A percentile compares a stretch with the other conserved stretches of the same genome.
Evolutionary conservation across 1,140 invertebrate species (phyloP).

Genomic region (Temnothorax curvispinosus): DNA sequence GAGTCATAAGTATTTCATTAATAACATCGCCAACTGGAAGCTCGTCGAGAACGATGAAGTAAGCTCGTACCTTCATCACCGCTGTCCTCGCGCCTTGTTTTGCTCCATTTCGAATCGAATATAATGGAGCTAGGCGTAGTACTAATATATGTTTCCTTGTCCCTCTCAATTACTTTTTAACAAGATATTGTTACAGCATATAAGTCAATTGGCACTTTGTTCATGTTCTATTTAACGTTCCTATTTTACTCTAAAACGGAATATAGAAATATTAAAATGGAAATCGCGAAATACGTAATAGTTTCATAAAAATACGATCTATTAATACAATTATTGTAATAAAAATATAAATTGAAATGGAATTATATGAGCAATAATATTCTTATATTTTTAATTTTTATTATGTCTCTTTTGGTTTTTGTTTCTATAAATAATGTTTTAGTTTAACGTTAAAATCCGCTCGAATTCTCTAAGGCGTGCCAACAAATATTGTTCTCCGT

Average conservation of each 20-base stretch:
- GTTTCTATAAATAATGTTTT: not conserved
- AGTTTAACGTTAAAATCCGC: not conserved
- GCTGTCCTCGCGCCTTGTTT: not conserved
- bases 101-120: not conserved
- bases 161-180: not conserved
- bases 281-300: not conserved
- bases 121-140: not conserved
- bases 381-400: not conserved
- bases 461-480: conserved; percentile 85
- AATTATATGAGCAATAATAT: not conserved
- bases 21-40: conserved; percentile 87
- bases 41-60: conserved; percentile 86
- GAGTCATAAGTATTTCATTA: conserved; percentile 88
- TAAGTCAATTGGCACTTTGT: not conserved
- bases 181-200: not conserved
- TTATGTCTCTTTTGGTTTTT: too few species aligned
- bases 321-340: not conserved
- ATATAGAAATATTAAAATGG: not conserved
- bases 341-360: not conserved
- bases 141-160: not conserved
- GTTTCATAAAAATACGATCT: not conserved
- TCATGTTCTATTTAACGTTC: not conserved
- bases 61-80: conserved; percentile 75
- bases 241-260: not conserved
- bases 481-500: conserved; percentile 89